phyloP scores from a whole-genome alignment of 2,113 vertebrate genomes.

The Platanista minor region DNA sequence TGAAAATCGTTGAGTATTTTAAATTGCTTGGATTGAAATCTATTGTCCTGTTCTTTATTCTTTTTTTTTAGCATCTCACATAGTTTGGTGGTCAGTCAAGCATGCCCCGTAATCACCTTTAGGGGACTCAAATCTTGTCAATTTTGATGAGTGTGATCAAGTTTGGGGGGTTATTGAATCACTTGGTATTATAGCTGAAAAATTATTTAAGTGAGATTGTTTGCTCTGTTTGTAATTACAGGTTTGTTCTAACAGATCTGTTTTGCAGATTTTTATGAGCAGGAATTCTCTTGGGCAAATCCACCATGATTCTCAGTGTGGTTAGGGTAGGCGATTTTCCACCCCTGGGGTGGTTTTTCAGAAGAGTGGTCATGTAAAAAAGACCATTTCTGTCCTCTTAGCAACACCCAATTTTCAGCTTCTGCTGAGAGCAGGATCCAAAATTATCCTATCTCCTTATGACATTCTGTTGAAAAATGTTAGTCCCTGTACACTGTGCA shows the following conservation, averaged over 20 bases:
- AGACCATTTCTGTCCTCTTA: not conserved
- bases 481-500: not conserved
- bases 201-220: constrained; percentile 36
- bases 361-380: not conserved
- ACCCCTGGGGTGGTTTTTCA: not conserved
- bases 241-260: constrained; percentile 19
- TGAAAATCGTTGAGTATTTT: constrained; percentile 7
- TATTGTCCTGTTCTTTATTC: not conserved
- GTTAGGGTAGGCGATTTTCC: not conserved
- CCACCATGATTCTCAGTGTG: not conserved
- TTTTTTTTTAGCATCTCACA: constrained; percentile 1
- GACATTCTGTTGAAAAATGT: constrained; percentile 55
- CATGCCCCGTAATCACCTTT: not conserved
- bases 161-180: not conserved
- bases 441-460: constrained; percentile 28
- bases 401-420: not conserved
- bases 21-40: not conserved
- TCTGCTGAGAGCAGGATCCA: not conserved
- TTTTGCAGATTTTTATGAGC: constrained; percentile 8
- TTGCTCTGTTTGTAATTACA: constrained; percentile 41
- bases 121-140: not conserved
- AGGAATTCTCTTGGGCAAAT: constrained; percentile 35
- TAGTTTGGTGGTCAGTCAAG: not conserved
- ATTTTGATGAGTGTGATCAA: not conserved
- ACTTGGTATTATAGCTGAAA: not conserved